A percentile compares a stretch with the other conserved stretches of the same genome.
Conservation (phyloP, 2,888 invertebrate species). For the Lucinisca nassula region DNA sequence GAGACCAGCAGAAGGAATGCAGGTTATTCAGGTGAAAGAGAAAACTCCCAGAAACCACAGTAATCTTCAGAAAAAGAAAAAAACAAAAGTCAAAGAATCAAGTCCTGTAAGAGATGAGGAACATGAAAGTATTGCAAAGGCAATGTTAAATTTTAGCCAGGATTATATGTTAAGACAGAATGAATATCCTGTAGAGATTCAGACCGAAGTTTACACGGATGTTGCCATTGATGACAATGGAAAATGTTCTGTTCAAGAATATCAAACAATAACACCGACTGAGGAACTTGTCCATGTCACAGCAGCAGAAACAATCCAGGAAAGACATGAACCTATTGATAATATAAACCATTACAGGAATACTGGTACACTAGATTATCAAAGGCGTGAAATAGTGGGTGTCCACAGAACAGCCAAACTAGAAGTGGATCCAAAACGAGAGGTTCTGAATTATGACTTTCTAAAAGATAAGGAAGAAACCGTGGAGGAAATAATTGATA, state of each 20-base stretch:
- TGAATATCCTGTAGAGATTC: not conserved
- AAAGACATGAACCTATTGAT: not conserved
- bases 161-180: not conserved
- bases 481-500: not conserved
- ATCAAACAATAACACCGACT: not conserved
- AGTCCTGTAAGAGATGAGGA: not conserved
- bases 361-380: not conserved
- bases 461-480: not conserved
- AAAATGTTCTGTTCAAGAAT: not conserved
- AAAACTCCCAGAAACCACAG: slow-evolving; percentile 47
- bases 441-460: not conserved
- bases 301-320: not conserved
- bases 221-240: not conserved
- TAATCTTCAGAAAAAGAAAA: not conserved
- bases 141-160: not conserved
- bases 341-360: not conserved
- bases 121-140: not conserved
- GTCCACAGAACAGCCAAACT: not conserved
- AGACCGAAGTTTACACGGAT: not conserved
- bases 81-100: not conserved
- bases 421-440: not conserved
- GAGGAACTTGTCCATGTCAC: not conserved
- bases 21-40: slow-evolving; percentile 80
- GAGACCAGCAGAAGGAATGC: slow-evolving; percentile 80
- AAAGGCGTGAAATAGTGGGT: not conserved